Conservation (phyloP, 2,113 vertebrate genomes). For the Loxodonta africana region DNA sequence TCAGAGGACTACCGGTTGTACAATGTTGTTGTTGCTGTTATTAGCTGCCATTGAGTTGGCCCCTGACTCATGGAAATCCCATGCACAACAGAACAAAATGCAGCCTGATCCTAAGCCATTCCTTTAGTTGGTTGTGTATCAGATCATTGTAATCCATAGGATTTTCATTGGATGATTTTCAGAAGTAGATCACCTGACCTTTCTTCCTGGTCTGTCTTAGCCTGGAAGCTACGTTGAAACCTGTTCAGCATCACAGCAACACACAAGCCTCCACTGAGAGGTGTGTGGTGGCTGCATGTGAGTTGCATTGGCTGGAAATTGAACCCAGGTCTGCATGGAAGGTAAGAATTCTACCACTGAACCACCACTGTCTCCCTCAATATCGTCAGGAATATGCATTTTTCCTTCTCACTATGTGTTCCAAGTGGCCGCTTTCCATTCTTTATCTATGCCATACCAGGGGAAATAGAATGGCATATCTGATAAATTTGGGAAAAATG, state of each 20-base stretch:
- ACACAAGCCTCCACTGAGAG: no score
- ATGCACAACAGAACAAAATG: not conserved
- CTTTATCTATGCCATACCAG: not conserved
- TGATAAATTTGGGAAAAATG: constrained; percentile 17
- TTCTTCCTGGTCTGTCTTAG: not conserved
- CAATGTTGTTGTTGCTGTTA: not conserved
- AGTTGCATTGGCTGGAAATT: no score
- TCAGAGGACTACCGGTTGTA: not conserved
- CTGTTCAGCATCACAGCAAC: no score
- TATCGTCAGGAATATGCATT: not conserved
- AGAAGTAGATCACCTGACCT: not conserved
- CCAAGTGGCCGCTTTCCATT: not conserved
- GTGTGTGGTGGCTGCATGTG: no score
- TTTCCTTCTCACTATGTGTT: not conserved
- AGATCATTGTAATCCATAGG: not conserved
- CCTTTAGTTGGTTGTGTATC: not conserved
- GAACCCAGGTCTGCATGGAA: no score
- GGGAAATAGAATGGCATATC: not conserved
- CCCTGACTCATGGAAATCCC: no score
- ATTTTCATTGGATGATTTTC: not conserved
- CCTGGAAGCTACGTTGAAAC: no score
- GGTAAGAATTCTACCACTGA: no score
- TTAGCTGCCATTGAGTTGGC: no score
- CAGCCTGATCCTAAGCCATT: not conserved
- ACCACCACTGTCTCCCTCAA: no score